phyloP scores from a whole-genome alignment of 2,113 vertebrate genomes.

The Tricholaema leucomelas region DNA sequence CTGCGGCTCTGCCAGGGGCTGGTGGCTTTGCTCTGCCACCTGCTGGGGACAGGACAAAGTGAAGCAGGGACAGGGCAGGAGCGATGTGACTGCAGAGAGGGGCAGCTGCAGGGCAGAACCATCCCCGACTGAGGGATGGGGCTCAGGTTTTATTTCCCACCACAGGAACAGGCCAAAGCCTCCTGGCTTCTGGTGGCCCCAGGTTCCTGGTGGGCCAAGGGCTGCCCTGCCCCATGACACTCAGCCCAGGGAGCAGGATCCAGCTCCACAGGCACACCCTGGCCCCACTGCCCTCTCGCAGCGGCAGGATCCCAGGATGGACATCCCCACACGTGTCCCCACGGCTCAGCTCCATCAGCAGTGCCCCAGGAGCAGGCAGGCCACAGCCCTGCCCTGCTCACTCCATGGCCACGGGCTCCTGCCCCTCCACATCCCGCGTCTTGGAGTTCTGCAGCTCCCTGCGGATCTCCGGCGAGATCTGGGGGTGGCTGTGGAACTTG shows the following conservation, averaged over 20 bases:
- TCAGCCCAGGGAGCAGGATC: neutral
- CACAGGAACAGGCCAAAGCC: neutral
- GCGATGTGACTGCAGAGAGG: no score
- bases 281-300: rapidly evolving
- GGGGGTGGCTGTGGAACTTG: slow-evolving; percentile 85
- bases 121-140: rapidly evolving
- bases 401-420: slow-evolving; percentile 69
- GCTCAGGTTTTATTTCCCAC: slow-evolving; percentile 9
- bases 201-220: neutral
- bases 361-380: rapidly evolving
- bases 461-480: slow-evolving; percentile 85
- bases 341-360: neutral
- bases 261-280: rapidly evolving
- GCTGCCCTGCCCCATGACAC: rapidly evolving
- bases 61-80: neutral
- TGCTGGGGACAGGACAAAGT: neutral
- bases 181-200: neutral
- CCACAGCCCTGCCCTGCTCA: neutral
- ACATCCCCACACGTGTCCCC: rapidly evolving
- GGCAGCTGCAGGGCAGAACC: neutral
- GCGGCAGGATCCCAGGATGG: rapidly evolving
- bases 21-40: slow-evolving; percentile 17
- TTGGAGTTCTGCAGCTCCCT: slow-evolving; percentile 87
- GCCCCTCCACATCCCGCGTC: slow-evolving; percentile 84
- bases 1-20: neutral